Base-by-base conservation (phyloP, 2,888 invertebrate genomes). In the Deilephila elpenor region DNA sequence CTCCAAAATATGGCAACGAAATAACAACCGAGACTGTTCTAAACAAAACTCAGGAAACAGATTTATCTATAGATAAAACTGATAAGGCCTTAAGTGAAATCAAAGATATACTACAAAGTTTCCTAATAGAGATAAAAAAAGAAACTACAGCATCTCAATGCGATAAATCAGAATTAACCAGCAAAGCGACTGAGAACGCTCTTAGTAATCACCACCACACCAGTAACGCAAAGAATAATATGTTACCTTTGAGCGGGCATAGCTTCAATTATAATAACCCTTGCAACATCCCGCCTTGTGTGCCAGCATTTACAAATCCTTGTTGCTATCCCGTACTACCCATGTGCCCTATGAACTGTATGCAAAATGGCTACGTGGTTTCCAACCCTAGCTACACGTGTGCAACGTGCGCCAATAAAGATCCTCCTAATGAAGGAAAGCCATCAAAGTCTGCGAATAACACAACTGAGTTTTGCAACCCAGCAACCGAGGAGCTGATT, bases 31-130 rank as follows among this genome's bases (percentile, higher is more conserved):
- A 90, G 71, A 84, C 82, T 29, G 77, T 83, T 17, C 74, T 87
- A n/a, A 89, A 89, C 74, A 88, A 88, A 80, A 86, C 86, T 8
- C 87, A 88, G 76, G 86, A 88, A 64, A 85, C 84, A 0, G 85
- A 86, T 59, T 75, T 78, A 44, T 82, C 82, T 59, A 78, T 75
- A 53, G 89, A 91, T 64, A 91, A 89, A 85, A 91, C 93, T 6
- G 93, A 93, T 73, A 91, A 89, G 83, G 88, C 93, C 3, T 80
- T 94, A n/a, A 85, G 82, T 74, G 94, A 94, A 90, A 93, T 94
- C 71, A 94, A 94, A 83, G 88, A 92, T 73, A 91, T 93, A 71
- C 83, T 94, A 17, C 92, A 93, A 82, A 89, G 75, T 73, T 94
- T 94, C 76, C 80, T 94, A 70, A 85, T 88, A 62, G 93, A 94